Percentiles rank a stretch among this genome's conserved stretches.
These are phyloP conservation scores for Tipula lateralis DNA, from an alignment of 2,888 invertebrate genomes.

Conservation along the genomic window DNA sequence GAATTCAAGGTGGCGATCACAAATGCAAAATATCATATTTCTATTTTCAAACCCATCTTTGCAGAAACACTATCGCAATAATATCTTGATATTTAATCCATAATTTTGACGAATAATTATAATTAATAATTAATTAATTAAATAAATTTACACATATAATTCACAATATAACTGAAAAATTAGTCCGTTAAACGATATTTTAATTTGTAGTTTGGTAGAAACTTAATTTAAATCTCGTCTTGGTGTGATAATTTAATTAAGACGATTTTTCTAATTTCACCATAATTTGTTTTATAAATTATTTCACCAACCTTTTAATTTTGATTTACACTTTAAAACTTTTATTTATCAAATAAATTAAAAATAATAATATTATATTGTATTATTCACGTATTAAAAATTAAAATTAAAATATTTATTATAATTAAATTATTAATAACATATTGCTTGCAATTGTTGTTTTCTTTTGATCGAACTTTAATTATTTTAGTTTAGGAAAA, in stretches of 20 bases:
- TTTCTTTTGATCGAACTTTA: not conserved
- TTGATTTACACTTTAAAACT: not conserved
- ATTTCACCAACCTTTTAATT: not conserved
- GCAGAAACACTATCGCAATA: not conserved
- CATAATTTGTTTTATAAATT: not conserved
- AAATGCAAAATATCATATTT: not conserved
- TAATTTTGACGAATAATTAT: not conserved
- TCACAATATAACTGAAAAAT: not conserved
- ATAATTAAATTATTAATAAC: not conserved
- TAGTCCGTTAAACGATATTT: slow-evolving; percentile 5
- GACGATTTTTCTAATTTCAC: not conserved
- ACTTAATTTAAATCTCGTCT: not conserved
- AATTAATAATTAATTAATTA: too few species aligned
- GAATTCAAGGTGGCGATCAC: not conserved
- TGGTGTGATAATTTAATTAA: not conserved
- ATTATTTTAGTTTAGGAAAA: not conserved
- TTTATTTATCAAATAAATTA: not conserved
- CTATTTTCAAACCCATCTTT: not conserved
- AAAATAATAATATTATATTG: not conserved
- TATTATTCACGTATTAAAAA: not conserved
- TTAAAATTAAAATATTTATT: not conserved
- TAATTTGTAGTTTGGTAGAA: not conserved
- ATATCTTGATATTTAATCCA: not conserved
- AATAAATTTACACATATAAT: not conserved
- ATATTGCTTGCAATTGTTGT: not conserved